Base-by-base conservation (phyloP, 2,797 vertebrate species). In the Avahi laniger region DNA sequence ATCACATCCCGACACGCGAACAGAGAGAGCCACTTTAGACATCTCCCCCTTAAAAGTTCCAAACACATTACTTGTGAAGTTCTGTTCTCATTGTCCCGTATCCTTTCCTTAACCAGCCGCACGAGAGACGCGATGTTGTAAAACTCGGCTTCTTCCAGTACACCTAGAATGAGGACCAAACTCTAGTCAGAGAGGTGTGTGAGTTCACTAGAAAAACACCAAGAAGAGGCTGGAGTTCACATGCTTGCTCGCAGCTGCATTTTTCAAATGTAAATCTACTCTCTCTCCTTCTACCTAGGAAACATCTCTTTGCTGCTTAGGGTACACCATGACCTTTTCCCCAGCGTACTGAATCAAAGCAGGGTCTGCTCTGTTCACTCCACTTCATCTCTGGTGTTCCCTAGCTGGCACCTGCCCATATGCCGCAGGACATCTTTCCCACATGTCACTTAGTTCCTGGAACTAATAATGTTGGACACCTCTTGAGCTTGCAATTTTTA, bases 71-170 rank as follows among this genome's bases (percentile, higher is more conserved):
- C 99, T 98, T 99, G 99, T 89, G 99, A 99, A 13, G 99, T 99
- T 98, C 99, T 99, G 98, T 99, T 99, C 98, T 99, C 99, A 1
- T 99, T 99, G 98, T 99, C 99, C 97, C 99, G 99, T 98, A 99
- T 99, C 97, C 99, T 99, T 97, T 99, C 99, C 97, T 99, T 99
- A 75, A 99, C 99, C 98, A 99, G 98, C 92, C 99, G 98, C 98
- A 99, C 99, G 0, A 99, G 99, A 0, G 99, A 99, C 0, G 99
- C 99, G 0, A 99, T 99, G 98, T 99, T 99, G 98, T 99, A 99
- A 97, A 99, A 99, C 98, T 99, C 99, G 0, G 99, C 99, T 98
- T 99, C 99, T 96, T 99, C 99, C n/a, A 99, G 99, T 76, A 99
- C 99, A 43, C 99, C 99, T 99, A 96, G 2, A 89, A 61, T 48